phyloP scores from a whole-genome alignment of 2,888 invertebrate genomes.

The Eudemis profundana region DNA sequence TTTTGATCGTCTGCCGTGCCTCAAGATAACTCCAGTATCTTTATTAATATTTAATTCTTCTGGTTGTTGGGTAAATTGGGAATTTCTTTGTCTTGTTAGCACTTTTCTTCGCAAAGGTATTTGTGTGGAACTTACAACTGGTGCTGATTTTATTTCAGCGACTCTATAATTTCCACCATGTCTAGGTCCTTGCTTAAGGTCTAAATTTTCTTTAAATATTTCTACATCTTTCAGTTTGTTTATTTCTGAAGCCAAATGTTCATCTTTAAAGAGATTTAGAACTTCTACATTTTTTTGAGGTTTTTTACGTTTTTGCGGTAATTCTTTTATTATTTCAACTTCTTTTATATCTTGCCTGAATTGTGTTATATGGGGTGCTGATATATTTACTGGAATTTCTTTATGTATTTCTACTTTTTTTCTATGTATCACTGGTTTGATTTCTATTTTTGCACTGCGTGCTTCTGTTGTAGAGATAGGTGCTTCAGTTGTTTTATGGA shows the following conservation, averaged over 20 bases:
- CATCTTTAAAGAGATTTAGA: constrained; percentile 74
- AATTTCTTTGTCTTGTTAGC: constrained; percentile 39
- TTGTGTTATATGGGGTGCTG: constrained; percentile 69
- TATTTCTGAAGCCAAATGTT: constrained; percentile 73
- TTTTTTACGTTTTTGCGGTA: constrained; percentile 59
- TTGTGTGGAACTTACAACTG: constrained; percentile 48
- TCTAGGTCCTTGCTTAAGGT: constrained; percentile 67
- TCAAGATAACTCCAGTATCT: constrained; percentile 48
- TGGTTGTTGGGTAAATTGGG: constrained; percentile 63
- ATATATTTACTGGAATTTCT: constrained; percentile 69
- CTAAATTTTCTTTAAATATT: constrained; percentile 70
- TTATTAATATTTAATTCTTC: constrained; percentile 54
- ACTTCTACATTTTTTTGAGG: constrained; percentile 63
- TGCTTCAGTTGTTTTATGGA: constrained; percentile 67
- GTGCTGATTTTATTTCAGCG: constrained; percentile 52
- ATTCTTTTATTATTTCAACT: constrained; percentile 76
- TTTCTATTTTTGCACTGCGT: constrained; percentile 53
- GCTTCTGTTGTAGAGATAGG: constrained; percentile 63
- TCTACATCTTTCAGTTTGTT: constrained; percentile 77
- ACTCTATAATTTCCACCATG: constrained; percentile 80
- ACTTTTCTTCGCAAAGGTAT: constrained; percentile 11
- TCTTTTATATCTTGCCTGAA: constrained; percentile 78
- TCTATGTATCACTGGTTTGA: constrained; percentile 65
- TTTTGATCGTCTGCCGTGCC: constrained; percentile 61
- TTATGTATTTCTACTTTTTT: constrained; percentile 78